phyloP scores from a whole-genome alignment of 2,797 vertebrate species.

The Pseudocheirus occidentalis region DNA sequence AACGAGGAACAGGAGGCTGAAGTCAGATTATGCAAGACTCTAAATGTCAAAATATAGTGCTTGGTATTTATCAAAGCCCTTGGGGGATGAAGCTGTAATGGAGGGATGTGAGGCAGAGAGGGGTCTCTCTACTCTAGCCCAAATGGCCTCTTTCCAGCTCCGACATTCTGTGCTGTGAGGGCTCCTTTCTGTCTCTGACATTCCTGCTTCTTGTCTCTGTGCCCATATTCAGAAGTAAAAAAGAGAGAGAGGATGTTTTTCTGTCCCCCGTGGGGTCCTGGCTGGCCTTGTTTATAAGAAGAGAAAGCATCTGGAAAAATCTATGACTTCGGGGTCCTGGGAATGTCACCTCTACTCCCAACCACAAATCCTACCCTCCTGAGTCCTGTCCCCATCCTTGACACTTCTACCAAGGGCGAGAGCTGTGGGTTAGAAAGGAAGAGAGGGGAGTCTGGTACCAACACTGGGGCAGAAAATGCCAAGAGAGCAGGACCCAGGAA shows the following conservation, averaged over 20 bases:
- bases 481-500: neutral
- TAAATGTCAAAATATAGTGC: neutral
- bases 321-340: neutral
- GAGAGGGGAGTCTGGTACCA: neutral
- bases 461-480: neutral
- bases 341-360: neutral
- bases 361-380: accelerated
- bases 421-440: neutral
- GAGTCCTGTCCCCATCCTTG: neutral
- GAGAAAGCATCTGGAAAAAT: neutral
- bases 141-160: neutral
- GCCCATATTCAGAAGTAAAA: neutral
- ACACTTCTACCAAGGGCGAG: neutral
- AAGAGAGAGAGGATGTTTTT: neutral
- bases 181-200: neutral
- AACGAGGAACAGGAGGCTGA: neutral
- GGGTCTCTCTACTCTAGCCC: neutral
- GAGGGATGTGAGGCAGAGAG: neutral
- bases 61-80: neutral
- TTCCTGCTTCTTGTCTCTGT: neutral
- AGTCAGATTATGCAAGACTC: neutral
- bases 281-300: neutral
- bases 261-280: neutral
- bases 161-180: neutral
- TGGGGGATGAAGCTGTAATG: neutral